A percentile compares a stretch with the other conserved stretches of the same genome.
Conservation (phyloP, 1,140 invertebrate species). For the Dendroctonus ponderosae region DNA sequence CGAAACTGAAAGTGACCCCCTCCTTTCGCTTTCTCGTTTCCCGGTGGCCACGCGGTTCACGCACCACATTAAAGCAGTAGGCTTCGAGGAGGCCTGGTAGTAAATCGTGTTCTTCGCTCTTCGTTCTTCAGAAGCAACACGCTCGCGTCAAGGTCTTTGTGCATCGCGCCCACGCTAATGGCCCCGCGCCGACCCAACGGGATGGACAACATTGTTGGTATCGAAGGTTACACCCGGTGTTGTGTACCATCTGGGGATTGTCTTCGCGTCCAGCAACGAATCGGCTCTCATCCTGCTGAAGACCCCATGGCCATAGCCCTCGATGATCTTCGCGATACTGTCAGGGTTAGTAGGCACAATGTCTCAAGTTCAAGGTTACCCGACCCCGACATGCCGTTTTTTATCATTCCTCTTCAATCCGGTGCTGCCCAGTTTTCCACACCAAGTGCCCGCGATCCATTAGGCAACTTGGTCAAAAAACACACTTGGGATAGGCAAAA, state of each 20-base stretch:
- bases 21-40: conserved; percentile 48
- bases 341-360: conserved; percentile 55
- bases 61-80: conserved; percentile 39
- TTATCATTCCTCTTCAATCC: too few relatives aligned
- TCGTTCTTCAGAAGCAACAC: conserved; percentile 16
- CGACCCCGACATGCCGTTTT: too few relatives aligned
- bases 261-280: conserved; percentile 57
- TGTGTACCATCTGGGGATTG: conserved; percentile 81
- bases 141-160: conserved; percentile 28
- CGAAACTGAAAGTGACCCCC: conserved; percentile 52
- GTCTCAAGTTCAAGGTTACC: conserved; percentile 24
- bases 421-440: too few relatives aligned
- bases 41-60: conserved; percentile 31
- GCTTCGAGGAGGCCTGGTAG: conserved; percentile 36
- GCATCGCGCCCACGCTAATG: conserved; percentile 26
- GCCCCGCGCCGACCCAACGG: conserved; percentile 39
- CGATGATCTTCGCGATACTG: conserved; percentile 74
- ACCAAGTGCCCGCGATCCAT: too few relatives aligned
- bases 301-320: conserved; percentile 64
- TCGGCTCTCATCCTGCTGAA: conserved; percentile 42
- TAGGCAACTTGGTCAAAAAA: too few relatives aligned
- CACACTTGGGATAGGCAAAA: too few relatives aligned
- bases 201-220: conserved; percentile 31
- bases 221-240: conserved; percentile 62
- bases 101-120: background rate